Base-by-base conservation (phyloP, 2,797 vertebrate genomes). In the Lacerta viridis region DNA sequence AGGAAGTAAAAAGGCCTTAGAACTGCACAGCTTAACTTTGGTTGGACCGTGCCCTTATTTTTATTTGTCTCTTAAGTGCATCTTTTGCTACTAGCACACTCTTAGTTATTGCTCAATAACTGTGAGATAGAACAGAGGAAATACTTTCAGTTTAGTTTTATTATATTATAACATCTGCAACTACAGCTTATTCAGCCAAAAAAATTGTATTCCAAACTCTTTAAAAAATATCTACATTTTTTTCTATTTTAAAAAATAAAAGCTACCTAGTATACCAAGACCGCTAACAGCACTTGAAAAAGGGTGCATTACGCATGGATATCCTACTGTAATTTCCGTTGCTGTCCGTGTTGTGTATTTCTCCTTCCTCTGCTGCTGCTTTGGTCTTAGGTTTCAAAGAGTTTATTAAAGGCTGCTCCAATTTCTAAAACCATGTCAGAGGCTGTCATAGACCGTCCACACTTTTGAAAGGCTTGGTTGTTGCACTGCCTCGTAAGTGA, bases 371-470 rank as follows among this genome's bases (percentile, higher is more conserved):
- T 86, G 85, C 83, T 86, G 85, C 83, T 85, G 55, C 93, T 95
- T 95, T 94, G 93, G 25, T 91, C 90, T 98, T 97, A 99, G 95
- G 96, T 98, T 95, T 99, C 98, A 90, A 99, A 99, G 61, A 99
- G 97, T 94, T 97, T 98, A 94, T 91, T 98, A 96, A 99, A 99
- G 89, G 98, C 98, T 0, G 97, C 94, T 84, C 98, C 98, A 5
- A 99, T 97, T 97, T 99, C 98, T 80, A 98, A 96, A 93, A 99
- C 97, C 99, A 99, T 99, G 96, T 99, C 98, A 0, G 98, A 97
- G 85, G 99, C 98, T 90, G 98, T 99, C 95, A 98, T 99, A 91
- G 99, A 97, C 43, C 99, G 98, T 93, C 98, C 98, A 0, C 98
- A 96, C 93, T 96, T 98, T 93, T 98, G 98, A 94, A 99, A 99